Evolutionary conservation across 2,797 vertebrate genomes (phyloP).

Genomic region (Xyrichtys novacula): DNA sequence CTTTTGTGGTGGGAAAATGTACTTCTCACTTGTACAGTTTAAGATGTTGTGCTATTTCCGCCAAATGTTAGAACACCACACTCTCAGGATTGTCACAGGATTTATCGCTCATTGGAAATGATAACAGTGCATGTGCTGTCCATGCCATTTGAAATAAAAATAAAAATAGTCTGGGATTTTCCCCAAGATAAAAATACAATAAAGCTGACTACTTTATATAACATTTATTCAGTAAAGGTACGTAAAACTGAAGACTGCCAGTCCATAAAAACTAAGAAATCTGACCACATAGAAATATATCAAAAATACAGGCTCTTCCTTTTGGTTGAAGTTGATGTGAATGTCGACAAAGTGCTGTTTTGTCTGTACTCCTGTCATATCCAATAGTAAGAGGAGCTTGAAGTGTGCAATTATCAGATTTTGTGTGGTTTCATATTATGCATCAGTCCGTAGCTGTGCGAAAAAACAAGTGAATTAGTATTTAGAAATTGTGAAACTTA

Average conservation of each 20-base stretch:
- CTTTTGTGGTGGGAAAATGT: slow-evolving; percentile 72
- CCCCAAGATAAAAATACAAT: slow-evolving; percentile 36
- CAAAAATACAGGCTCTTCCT: slow-evolving; percentile 21
- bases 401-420: slow-evolving; percentile 37
- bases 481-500: slow-evolving; percentile 49
- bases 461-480: slow-evolving; percentile 29
- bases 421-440: slow-evolving; percentile 51
- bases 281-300: slow-evolving; percentile 21
- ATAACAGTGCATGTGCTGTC: slow-evolving; percentile 44
- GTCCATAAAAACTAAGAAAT: slow-evolving; percentile 13
- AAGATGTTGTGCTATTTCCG: slow-evolving; percentile 46
- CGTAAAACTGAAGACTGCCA: slow-evolving; percentile 11
- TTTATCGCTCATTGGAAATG: slow-evolving; percentile 58
- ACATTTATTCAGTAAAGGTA: slow-evolving; percentile 26
- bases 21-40: slow-evolving; percentile 68
- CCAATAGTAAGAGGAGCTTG: slow-evolving; percentile 41
- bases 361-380: slow-evolving; percentile 33
- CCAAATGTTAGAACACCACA: slow-evolving; percentile 52
- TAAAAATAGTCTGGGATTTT: slow-evolving; percentile 47
- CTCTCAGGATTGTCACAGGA: slow-evolving; percentile 40
- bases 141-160: slow-evolving; percentile 34
- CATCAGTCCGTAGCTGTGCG: slow-evolving; percentile 29
- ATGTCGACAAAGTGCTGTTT: slow-evolving; percentile 19
- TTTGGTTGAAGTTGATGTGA: slow-evolving; percentile 32
- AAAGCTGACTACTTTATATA: slow-evolving; percentile 31